phyloP scores from a whole-genome alignment of 2,888 invertebrate genomes.

The Lutraria lutraria region DNA sequence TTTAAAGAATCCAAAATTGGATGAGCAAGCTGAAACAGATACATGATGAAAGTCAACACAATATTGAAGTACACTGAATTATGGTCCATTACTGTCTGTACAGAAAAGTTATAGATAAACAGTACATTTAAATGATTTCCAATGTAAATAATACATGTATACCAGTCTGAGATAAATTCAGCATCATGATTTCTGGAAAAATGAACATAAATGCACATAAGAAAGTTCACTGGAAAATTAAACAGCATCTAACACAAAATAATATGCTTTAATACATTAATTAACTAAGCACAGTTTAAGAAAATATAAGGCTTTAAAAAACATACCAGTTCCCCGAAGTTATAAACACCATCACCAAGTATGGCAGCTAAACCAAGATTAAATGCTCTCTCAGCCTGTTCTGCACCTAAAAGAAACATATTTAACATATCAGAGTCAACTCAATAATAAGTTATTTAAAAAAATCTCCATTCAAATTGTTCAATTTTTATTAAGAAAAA shows the following conservation, averaged over 20 bases:
- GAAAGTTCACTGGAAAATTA: not conserved
- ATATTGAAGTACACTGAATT: no score
- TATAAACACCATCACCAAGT: constrained; percentile 95
- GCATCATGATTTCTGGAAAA: not conserved
- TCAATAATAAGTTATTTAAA: not conserved
- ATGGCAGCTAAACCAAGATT: constrained; percentile 97
- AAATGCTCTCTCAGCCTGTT: constrained; percentile 90
- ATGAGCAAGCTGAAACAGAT: constrained; percentile 92
- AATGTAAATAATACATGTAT: no score
- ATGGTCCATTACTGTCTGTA: no score
- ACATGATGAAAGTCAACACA: not conserved
- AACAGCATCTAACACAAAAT: not conserved
- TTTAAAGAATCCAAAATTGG: constrained; percentile 95
- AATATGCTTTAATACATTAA: not conserved
- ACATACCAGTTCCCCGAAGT: constrained; percentile 96
- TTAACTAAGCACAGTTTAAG: not conserved
- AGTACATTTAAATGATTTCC: no score
- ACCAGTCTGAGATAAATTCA: no score
- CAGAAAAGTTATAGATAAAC: no score
- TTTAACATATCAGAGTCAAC: not conserved
- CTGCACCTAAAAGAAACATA: constrained; percentile 73
- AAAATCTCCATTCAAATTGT: no score
- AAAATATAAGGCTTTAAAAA: not conserved
- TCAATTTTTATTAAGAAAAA: no score
- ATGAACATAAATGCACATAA: not conserved